Conservation (phyloP, 2,888 invertebrate genomes). For the Lordiphosa andalusiaca region DNA sequence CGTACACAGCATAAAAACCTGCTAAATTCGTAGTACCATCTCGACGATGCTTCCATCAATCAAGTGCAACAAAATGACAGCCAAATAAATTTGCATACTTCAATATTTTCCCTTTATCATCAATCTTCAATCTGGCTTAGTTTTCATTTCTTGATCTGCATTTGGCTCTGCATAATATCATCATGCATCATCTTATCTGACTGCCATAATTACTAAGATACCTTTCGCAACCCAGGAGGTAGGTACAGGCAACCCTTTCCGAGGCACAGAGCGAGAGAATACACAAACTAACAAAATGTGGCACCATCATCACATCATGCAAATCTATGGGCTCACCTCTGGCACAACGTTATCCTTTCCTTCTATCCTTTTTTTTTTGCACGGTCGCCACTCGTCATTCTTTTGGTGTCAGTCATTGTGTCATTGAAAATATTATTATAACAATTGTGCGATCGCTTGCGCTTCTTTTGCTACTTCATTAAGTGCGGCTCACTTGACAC, state of each 20-base stretch:
- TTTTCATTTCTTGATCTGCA: too few relatives aligned
- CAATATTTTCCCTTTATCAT: too few relatives aligned
- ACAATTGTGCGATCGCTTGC: slow-evolving; percentile 51
- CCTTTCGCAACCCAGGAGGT: slow-evolving; percentile 20
- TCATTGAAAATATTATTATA: slow-evolving; percentile 66
- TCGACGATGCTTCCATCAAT: too few relatives aligned
- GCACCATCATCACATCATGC: slow-evolving; percentile 49
- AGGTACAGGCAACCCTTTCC: slow-evolving; percentile 24
- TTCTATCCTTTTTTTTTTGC: too few relatives aligned
- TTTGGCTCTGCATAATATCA: slow-evolving; percentile 18
- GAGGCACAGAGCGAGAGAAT: slow-evolving; percentile 2
- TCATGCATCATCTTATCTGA: slow-evolving; percentile 36
- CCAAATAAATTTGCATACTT: too few relatives aligned
- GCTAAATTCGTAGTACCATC: too few relatives aligned
- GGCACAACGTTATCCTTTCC: too few relatives aligned
- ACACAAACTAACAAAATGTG: slow-evolving; percentile 41
- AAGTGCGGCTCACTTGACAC: slow-evolving; percentile 72
- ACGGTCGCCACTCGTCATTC: background rate
- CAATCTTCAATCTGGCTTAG: too few relatives aligned
- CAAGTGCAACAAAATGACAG: too few relatives aligned
- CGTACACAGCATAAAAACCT: background rate
- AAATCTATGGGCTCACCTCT: too few relatives aligned
- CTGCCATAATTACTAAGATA: slow-evolving; percentile 40
- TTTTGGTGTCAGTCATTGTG: slow-evolving; percentile 43
- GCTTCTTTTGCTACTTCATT: slow-evolving; percentile 53